Conservation (phyloP, 1,140 invertebrate genomes). For the Neotoxoptera formosana region DNA sequence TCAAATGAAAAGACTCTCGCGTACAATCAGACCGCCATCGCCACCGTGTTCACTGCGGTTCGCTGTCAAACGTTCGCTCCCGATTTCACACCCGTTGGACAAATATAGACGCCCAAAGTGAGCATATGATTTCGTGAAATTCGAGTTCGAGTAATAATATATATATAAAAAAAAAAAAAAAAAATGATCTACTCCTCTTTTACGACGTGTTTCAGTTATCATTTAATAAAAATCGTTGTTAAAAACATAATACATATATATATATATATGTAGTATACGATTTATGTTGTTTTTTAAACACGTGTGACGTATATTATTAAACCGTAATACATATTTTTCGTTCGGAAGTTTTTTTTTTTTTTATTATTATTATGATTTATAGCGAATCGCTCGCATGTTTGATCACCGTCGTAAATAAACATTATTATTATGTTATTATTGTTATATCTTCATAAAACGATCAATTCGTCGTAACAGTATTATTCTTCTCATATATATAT, state of each 20-base stretch:
- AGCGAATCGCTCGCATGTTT: neutral
- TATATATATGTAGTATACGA: no score
- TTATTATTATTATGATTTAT: no score
- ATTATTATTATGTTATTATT: neutral
- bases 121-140: neutral
- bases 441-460: neutral
- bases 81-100: neutral
- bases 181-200: neutral
- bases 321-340: neutral
- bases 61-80: neutral
- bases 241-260: neutral
- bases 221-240: neutral
- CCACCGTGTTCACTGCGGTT: neutral
- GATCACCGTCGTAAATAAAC: neutral
- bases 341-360: neutral
- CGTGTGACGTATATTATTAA: no score
- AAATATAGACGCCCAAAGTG: neutral
- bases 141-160: neutral
- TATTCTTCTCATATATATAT: no score
- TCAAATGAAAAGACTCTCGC: neutral
- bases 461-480: neutral
- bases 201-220: neutral
- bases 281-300: neutral
- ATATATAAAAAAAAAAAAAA: neutral
- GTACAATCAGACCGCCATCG: slow-evolving; percentile 25